phyloP scores from a whole-genome alignment of 2,113 vertebrate genomes.

The Ellobius talpinus region DNA sequence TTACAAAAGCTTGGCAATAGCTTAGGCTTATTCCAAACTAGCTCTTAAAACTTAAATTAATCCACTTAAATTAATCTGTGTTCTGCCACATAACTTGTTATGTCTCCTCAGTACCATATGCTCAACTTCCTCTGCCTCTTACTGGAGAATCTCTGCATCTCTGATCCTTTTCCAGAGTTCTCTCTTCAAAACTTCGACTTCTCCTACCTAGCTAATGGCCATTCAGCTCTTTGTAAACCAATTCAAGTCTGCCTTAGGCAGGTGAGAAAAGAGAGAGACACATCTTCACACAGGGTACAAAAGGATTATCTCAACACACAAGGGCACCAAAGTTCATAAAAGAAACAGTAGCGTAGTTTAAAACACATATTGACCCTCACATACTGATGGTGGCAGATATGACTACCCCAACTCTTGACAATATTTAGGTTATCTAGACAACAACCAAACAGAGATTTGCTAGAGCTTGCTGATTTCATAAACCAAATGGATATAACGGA shows the following conservation, averaged over 20 bases:
- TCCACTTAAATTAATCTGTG: background rate
- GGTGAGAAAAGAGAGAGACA: background rate
- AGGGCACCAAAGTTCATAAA: background rate
- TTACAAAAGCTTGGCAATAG: background rate
- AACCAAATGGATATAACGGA: background rate
- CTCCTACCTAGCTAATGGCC: background rate
- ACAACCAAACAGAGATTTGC: background rate
- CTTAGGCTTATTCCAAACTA: background rate
- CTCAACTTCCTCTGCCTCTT: background rate
- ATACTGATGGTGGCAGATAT: background rate
- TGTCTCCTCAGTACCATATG: background rate
- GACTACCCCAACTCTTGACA: background rate
- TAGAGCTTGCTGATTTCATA: background rate
- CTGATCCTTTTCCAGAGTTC: background rate
- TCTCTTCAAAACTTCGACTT: background rate
- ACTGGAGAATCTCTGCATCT: background rate
- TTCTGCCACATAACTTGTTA: background rate
- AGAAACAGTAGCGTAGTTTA: background rate
- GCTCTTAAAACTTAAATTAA: background rate
- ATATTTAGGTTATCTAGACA: background rate
- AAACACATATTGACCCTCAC: background rate
- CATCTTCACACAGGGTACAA: background rate
- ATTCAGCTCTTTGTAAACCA: background rate
- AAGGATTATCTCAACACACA: background rate
- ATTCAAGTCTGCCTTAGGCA: background rate